Evolutionary conservation across 2,113 vertebrate genomes (phyloP).

Genomic region (Hyperoodon ampullatus): DNA sequence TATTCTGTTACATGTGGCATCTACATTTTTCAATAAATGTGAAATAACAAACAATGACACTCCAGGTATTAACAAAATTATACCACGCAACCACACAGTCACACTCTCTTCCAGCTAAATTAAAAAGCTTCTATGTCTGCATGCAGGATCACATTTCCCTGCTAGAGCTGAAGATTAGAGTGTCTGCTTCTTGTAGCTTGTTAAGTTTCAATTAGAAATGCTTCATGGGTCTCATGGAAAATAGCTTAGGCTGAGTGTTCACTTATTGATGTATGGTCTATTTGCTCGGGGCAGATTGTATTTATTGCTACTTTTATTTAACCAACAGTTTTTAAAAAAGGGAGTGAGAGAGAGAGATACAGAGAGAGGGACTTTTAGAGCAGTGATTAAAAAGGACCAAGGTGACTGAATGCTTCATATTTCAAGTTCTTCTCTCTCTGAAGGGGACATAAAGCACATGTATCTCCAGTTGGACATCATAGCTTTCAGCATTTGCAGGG

Average conservation of each 20-base stretch:
- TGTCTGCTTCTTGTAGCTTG: neutral
- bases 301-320: neutral
- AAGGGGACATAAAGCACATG: neutral
- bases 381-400: neutral
- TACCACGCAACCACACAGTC: neutral
- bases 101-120: neutral
- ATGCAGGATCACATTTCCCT: neutral
- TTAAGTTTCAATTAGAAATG: constrained; percentile 60
- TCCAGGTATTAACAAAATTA: neutral
- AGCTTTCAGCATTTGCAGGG: neutral
- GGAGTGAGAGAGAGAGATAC: neutral
- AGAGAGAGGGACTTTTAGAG: neutral
- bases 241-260: neutral
- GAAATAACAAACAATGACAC: constrained; percentile 48
- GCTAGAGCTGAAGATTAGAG: neutral
- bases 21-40: constrained; percentile 43
- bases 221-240: constrained; percentile 4
- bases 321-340: neutral
- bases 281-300: neutral
- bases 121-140: neutral
- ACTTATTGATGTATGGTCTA: neutral
- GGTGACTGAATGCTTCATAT: neutral
- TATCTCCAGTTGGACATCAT: neutral
- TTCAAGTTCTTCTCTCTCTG: constrained; percentile 21
- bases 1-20: constrained; percentile 3